Evolutionary conservation across 2,888 invertebrate genomes (phyloP), one percentile per base, ranked within the genome.

Genomic region (Drosophila sordidula): DNA sequence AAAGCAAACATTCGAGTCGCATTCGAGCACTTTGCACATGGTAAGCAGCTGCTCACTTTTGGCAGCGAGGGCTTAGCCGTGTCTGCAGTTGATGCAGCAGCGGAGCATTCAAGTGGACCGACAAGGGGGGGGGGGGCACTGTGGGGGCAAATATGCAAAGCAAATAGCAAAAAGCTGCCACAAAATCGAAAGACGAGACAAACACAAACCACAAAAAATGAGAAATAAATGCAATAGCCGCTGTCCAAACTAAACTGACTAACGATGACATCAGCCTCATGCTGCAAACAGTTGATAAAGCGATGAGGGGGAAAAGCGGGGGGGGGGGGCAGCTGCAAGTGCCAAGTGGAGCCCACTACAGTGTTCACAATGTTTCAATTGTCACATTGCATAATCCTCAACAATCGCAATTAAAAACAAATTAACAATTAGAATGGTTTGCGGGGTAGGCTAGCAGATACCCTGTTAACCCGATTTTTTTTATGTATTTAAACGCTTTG

Each of bases 1-100:
- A 70, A 69, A 46, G 41, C 66, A 86, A 86, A 86, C 58, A 86
- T 71, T 79, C 29, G 52, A 63, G 76, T 47, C 18, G 57, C 54
- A 64, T 55, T 64, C 44, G 39, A 66, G 29, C 59, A 72, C 59
- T 74, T 76, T 44, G 66, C 63, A 70, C 75, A 41, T 62, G 63
- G 44, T n/a, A 42, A 59, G 44, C 73, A 65, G 77, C 77, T 74
- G 74, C 49, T 73, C 52, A 58, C 18, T 47, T 67, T 61, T 46
- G 55, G 32, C 46, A 56, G 67, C 14, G 32, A 47, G 62, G 74
- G 74, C 69, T 74, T 54, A 9, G 14, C 11, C 62, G 44, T 41
- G 51, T 18, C 18, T 46, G 39, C 65, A 52, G 71, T 51, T 55
- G 64, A n/a, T 52, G 70, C 41, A 6, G 51, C 36, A 12, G 44